Base-by-base conservation (phyloP, 2,888 invertebrate species). In the Cheilosia impressa region DNA sequence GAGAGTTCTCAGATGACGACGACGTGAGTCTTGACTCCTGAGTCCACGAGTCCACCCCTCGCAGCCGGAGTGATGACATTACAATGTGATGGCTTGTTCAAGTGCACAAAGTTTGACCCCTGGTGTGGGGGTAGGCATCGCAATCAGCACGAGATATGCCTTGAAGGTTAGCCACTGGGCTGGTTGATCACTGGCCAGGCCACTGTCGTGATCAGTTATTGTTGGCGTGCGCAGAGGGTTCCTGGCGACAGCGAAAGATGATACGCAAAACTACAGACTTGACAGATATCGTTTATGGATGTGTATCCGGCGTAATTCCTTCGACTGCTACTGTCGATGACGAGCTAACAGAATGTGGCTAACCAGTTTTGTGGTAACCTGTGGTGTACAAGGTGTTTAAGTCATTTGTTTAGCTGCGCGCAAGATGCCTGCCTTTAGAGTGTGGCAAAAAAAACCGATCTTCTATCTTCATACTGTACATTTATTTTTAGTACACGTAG, bases 191-290 rank as follows among this genome's bases (percentile, higher is more conserved):
- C 55, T 13, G 24, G 57, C 62, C 45, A 68, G 24, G 57, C 62
- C 45, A 68, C 43, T 57, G 41, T 52, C 71, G 19, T 52, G 34
- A 57, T 53, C 71, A 53, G 76, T 66, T 60, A 57, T 38, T 38
- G 27, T 62, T 47, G 47, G 19, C 50, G 58, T 58, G 41, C 27
- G 75, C 41, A 50, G 6, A 27, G 43, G 47, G 58, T 63, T 68
- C 68, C 63, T 68, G 65, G 68, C 68, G 65, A 73, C 73, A 66
- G 45, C 38, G 84, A 62, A 66, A 84, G 45, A 58, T 76, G 65
- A 84, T 75, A 69, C 34, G 66, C 2, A 34, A 24, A 53, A 15
- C 13, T 13, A 13, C 47, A 13, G 53, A 7, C 73, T 52, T 17
- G 68, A 62, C 73, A 60, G 43, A 43, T 19, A 43, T 73, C 62